Evolutionary conservation across 2,888 invertebrate genomes (phyloP).

Genomic region (Drosophila paramelanica): DNA sequence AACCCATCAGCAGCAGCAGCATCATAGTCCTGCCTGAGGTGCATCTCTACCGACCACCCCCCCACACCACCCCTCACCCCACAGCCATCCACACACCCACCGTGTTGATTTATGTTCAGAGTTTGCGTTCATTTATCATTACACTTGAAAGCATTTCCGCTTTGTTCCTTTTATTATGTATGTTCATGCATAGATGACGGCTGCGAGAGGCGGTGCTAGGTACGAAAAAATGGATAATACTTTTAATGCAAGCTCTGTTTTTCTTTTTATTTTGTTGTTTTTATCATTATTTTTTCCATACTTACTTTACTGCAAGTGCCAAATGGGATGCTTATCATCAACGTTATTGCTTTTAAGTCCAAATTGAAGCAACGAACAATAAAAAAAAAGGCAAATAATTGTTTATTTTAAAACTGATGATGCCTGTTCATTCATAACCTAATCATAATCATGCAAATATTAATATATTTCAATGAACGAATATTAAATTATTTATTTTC

Average conservation of each 20-base stretch:
- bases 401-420: neutral
- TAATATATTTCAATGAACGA: neutral
- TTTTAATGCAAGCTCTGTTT: slow-evolving; percentile 61
- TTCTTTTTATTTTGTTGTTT: neutral
- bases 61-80: neutral
- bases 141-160: slow-evolving; percentile 78
- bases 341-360: slow-evolving; percentile 50
- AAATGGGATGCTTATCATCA: slow-evolving; percentile 66
- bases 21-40: slow-evolving; percentile 46
- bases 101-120: slow-evolving; percentile 74
- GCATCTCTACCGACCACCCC: slow-evolving; percentile 21
- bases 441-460: neutral
- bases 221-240: slow-evolving; percentile 62
- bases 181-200: slow-evolving; percentile 31
- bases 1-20: slow-evolving; percentile 64
- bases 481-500: slow-evolving; percentile 54
- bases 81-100: too few species aligned
- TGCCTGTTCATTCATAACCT: neutral
- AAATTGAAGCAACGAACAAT: slow-evolving; percentile 21
- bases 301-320: slow-evolving; percentile 57
- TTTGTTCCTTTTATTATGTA: slow-evolving; percentile 70
- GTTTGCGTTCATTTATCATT: slow-evolving; percentile 79
- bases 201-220: neutral
- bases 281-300: neutral
- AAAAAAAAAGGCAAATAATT: slow-evolving; percentile 7